Percentiles rank a stretch among this genome's conserved stretches.
Conservation (phyloP, 1,140 invertebrate species). For the Ruditapes philippinarum region DNA sequence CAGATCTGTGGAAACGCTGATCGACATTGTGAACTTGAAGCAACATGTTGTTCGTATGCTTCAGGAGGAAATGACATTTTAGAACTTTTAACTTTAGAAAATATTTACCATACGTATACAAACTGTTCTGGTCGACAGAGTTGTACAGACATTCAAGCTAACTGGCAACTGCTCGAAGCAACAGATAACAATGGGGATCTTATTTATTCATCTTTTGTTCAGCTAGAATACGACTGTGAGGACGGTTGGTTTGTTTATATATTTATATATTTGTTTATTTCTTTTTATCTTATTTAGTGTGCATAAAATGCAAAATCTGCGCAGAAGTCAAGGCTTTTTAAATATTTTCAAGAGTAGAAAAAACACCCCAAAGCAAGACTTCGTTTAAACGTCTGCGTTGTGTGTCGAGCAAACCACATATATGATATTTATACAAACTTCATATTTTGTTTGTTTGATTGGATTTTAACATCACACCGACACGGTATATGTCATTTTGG, state of each 20-base stretch:
- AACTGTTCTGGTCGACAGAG: constrained; percentile 19
- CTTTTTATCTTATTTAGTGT: too few relatives aligned
- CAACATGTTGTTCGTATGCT: neutral
- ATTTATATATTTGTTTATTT: neutral
- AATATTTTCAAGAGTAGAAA: too few relatives aligned
- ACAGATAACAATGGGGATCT: neutral
- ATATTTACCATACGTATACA: constrained; percentile 24
- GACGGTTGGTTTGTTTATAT: neutral
- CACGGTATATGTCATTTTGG: too few relatives aligned
- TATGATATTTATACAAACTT: too few relatives aligned
- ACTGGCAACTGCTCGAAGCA: constrained; percentile 13
- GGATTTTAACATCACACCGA: too few relatives aligned
- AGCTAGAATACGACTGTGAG: constrained; percentile 10
- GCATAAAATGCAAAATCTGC: too few relatives aligned
- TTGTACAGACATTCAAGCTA: neutral
- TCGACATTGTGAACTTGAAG: neutral
- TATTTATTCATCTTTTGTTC: neutral
- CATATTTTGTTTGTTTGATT: too few relatives aligned
- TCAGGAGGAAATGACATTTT: neutral
- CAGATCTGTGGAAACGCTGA: neutral
- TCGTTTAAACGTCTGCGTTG: too few relatives aligned
- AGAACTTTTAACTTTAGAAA: neutral
- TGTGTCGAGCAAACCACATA: too few relatives aligned
- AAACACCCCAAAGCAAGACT: too few relatives aligned
- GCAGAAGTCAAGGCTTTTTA: too few relatives aligned